These are phyloP conservation scores for Bombus terrestris DNA, from an alignment of 1,140 invertebrate species.

Conservation along the genomic window DNA sequence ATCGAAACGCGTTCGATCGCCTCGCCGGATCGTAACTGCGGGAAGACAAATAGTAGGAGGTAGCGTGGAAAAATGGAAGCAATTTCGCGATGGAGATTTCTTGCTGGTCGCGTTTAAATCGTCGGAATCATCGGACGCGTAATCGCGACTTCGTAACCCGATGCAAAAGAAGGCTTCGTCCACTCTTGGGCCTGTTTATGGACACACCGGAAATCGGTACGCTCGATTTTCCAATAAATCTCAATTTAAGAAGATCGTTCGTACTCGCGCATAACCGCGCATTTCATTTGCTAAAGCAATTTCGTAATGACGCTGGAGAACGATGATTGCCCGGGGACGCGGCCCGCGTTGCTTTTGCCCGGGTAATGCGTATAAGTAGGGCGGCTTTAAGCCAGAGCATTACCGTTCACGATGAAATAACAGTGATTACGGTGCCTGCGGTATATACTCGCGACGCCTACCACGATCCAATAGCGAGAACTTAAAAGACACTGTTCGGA, in stretches of 20 bases:
- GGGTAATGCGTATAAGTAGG: constrained; percentile 79
- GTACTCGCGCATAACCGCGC: constrained; percentile 59
- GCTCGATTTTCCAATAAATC: constrained; percentile 75
- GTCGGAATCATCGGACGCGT: background rate
- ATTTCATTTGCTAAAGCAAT: constrained; percentile 80
- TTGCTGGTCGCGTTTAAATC: constrained; percentile 4
- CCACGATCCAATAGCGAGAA: constrained; percentile 70
- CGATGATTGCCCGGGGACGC: constrained; percentile 73
- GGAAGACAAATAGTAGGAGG: constrained; percentile 2
- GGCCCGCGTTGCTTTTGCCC: constrained; percentile 61
- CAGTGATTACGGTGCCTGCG: constrained; percentile 76
- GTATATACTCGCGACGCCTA: constrained; percentile 70
- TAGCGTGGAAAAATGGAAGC: background rate
- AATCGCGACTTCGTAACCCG: constrained; percentile 42
- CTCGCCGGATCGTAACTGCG: background rate
- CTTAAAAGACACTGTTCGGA: constrained; percentile 67
- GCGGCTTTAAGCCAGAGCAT: constrained; percentile 76
- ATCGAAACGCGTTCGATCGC: background rate
- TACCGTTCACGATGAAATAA: constrained; percentile 80
- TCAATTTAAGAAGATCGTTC: constrained; percentile 62
- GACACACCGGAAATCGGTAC: constrained; percentile 37
- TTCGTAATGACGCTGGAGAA: constrained; percentile 78
- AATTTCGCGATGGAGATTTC: constrained; percentile 1
- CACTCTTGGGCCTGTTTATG: constrained; percentile 14
- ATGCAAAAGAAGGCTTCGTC: constrained; percentile 14